These are phyloP conservation scores for Steatornis caripensis DNA, from an alignment of 2,113 vertebrate species.

Conservation along the genomic window DNA sequence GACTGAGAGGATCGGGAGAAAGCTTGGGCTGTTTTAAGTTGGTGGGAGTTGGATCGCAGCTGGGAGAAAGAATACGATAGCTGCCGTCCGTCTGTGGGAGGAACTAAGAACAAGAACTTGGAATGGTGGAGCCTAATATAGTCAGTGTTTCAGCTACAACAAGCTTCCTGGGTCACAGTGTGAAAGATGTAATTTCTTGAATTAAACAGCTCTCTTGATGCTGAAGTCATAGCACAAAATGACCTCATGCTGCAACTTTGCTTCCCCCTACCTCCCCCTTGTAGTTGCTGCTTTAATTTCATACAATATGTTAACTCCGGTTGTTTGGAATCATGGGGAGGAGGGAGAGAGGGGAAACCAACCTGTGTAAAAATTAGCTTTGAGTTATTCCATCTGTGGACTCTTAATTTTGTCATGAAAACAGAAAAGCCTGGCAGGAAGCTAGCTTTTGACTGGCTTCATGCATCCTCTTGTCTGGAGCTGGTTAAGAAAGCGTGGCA, in stretches of 20 bases:
- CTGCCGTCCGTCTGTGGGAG: background rate
- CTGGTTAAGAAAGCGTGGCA: slow-evolving; percentile 79
- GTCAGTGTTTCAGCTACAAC: slow-evolving; percentile 13
- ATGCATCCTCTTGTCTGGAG: slow-evolving; percentile 80
- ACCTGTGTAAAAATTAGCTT: slow-evolving; percentile 81
- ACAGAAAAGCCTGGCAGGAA: slow-evolving; percentile 80
- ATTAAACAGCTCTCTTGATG: slow-evolving; percentile 20
- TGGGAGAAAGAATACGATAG: background rate
- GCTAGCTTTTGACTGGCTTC: slow-evolving; percentile 76
- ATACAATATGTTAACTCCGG: slow-evolving; percentile 74
- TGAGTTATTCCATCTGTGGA: slow-evolving; percentile 83
- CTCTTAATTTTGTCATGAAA: slow-evolving; percentile 83
- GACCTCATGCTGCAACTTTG: slow-evolving; percentile 4
- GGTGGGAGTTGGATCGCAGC: background rate
- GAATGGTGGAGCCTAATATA: background rate
- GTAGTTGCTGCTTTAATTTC: slow-evolving; percentile 68
- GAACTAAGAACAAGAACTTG: background rate
- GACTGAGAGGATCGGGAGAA: background rate
- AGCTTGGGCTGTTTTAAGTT: background rate
- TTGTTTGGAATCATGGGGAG: slow-evolving; percentile 49
- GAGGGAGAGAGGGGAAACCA: slow-evolving; percentile 70
- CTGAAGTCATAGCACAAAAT: slow-evolving; percentile 48
- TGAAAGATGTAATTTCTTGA: slow-evolving; percentile 7
- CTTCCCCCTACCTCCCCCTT: background rate
- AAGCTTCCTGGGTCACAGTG: background rate